phyloP scores from a whole-genome alignment of 2,888 invertebrate species.

The Lamellibrachia columna region DNA sequence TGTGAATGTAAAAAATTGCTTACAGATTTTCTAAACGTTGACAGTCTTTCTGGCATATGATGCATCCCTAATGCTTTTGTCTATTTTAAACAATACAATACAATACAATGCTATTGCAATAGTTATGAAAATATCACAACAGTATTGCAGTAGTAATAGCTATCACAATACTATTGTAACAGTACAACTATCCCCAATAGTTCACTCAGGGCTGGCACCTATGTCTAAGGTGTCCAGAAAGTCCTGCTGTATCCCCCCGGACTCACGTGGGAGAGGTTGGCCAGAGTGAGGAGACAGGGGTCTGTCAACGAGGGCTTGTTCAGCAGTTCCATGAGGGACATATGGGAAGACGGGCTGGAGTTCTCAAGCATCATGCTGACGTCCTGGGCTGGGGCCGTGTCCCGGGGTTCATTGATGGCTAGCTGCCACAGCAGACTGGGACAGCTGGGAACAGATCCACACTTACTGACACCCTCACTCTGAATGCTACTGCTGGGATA shows the following conservation, averaged over 20 bases:
- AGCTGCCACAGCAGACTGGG: conserved; percentile 62
- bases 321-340: conserved; percentile 31
- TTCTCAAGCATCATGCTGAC: conserved; percentile 17
- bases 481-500: not conserved
- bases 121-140: no score
- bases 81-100: no score
- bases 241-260: not conserved
- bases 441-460: conserved; percentile 45
- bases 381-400: conserved; percentile 45
- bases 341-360: not conserved
- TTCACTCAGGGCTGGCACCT: no score
- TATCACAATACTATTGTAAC: no score
- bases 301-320: conserved; percentile 51
- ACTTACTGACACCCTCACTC: not conserved
- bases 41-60: no score
- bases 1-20: not conserved
- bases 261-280: conserved; percentile 52
- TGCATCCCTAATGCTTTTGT: no score
- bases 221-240: no score
- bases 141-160: no score
- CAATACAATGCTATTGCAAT: no score
- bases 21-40: no score
- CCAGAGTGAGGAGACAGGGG: conserved; percentile 55
- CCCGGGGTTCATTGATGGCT: conserved; percentile 53
- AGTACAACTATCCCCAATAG: no score